phyloP scores from a whole-genome alignment of 2,888 invertebrate species.

The Embidobia sp. region DNA sequence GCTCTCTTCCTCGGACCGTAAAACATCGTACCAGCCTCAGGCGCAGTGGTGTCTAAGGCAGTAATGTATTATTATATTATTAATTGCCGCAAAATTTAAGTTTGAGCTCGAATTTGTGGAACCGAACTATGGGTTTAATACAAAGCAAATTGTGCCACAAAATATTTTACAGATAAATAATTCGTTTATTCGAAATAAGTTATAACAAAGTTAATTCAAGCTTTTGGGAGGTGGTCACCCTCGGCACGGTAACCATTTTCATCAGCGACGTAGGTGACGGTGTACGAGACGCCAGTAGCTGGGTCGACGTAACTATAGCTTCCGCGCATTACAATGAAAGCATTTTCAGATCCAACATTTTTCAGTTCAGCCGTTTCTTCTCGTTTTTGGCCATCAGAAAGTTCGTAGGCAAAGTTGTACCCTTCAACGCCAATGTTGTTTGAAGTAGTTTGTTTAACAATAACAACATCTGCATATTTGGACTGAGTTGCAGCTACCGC shows the following conservation, averaged over 20 bases:
- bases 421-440: slow-evolving; percentile 12
- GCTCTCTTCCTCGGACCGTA: too few species aligned
- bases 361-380: slow-evolving; percentile 69
- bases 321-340: slow-evolving; percentile 68
- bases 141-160: too few species aligned
- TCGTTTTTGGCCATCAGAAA: slow-evolving; percentile 60
- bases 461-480: slow-evolving; percentile 1
- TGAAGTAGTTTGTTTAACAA: not conserved
- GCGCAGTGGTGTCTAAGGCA: too few species aligned
- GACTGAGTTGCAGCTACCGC: slow-evolving; percentile 8
- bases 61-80: too few species aligned
- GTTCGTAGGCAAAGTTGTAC: slow-evolving; percentile 31
- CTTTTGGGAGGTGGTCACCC: not conserved
- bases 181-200: too few species aligned
- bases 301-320: slow-evolving; percentile 71
- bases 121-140: too few species aligned
- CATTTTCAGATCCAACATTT: slow-evolving; percentile 64
- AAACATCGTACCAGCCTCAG: too few species aligned
- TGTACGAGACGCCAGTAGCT: slow-evolving; percentile 65
- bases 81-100: too few species aligned
- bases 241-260: slow-evolving; percentile 34
- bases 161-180: too few species aligned
- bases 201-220: too few species aligned
- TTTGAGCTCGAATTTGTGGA: too few species aligned
- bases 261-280: slow-evolving; percentile 71